These are phyloP conservation scores for crab-eating macaque (Macaca fascicularis) DNA, from an alignment of 2,113 vertebrate species.

Conservation along the genomic window T2T-MFA8v1.1 NC_088375.1:212100001-212100500, in stretches of 20 bases:
- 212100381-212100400: not conserved
- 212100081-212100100: not conserved
- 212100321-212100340: not conserved
- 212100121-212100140: not conserved
- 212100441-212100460: not conserved
- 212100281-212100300: not conserved
- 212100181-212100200: not conserved
- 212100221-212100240: not conserved
- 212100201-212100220: constrained; percentile 12
- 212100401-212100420: not conserved
- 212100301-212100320: constrained; percentile 16
- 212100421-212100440: constrained; percentile 13
- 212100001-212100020: constrained; percentile 27
- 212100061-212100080: not conserved
- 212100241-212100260: constrained; percentile 7
- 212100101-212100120: constrained; percentile 32
- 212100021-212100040: constrained; percentile 27
- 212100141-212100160: not conserved
- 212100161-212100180: constrained; percentile 46
- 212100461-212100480: not conserved
- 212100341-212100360: constrained; percentile 6
- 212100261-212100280: constrained; percentile 12
- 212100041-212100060: not conserved
- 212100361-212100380: not conserved
- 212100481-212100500: not conserved